Percentiles rank a stretch among this genome's conserved stretches.
Conservation (phyloP, 1,140 invertebrate species). For the Drosophila pectinifera region DNA sequence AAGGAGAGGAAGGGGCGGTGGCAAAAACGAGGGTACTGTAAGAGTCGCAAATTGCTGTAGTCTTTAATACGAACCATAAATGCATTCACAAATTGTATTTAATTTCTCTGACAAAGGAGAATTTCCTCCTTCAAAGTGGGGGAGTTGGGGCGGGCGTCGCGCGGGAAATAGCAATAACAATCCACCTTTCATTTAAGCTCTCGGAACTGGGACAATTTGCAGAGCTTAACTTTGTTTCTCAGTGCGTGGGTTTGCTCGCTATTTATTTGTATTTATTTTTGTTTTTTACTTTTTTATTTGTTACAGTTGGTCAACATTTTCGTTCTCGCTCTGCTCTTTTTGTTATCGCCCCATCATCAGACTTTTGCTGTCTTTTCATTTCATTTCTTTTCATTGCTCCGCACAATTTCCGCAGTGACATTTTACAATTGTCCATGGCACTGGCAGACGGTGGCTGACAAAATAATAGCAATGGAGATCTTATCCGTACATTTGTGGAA, state of each 20-base stretch:
- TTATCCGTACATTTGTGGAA: slow-evolving; percentile 29
- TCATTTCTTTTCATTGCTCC: slow-evolving; percentile 64
- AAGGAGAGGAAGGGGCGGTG: neutral
- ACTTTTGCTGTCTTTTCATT: slow-evolving; percentile 61
- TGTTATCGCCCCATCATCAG: slow-evolving; percentile 53
- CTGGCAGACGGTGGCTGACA: slow-evolving; percentile 9
- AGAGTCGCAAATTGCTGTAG: slow-evolving; percentile 58
- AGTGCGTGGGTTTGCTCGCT: slow-evolving; percentile 23
- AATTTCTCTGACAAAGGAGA: slow-evolving; percentile 61
- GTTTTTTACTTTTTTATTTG: slow-evolving; percentile 18
- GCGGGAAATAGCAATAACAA: slow-evolving; percentile 23
- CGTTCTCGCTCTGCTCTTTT: slow-evolving; percentile 45
- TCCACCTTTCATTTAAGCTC: slow-evolving; percentile 61
- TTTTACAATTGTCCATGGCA: slow-evolving; percentile 67
- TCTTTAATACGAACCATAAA: slow-evolving; percentile 72
- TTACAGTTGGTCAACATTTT: slow-evolving; percentile 64
- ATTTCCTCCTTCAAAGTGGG: slow-evolving; percentile 20
- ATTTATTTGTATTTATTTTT: slow-evolving; percentile 33
- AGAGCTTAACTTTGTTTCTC: slow-evolving; percentile 56
- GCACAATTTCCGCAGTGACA: slow-evolving; percentile 75
- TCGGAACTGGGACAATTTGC: slow-evolving; percentile 72
- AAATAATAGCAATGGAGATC: slow-evolving; percentile 41
- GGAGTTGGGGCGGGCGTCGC: neutral
- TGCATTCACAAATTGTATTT: slow-evolving; percentile 71
- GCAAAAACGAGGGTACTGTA: slow-evolving; percentile 17